phyloP scores from a whole-genome alignment of 2,888 invertebrate genomes.

The Nomada fucata region DNA sequence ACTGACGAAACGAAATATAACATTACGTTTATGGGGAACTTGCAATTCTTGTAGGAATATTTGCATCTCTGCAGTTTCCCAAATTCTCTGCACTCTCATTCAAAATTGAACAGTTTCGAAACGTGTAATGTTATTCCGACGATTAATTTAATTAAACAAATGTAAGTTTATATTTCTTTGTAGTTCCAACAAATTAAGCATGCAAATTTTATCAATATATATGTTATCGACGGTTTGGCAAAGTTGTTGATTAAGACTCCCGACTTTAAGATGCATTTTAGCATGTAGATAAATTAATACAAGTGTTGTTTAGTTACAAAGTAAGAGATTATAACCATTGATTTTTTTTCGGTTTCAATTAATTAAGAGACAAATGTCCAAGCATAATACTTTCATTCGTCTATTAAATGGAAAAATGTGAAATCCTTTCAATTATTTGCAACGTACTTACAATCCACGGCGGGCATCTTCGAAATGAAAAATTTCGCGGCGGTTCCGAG shows the following conservation, averaged over 20 bases:
- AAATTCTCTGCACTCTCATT: neutral
- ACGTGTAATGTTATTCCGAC: neutral
- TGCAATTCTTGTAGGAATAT: conserved; percentile 16
- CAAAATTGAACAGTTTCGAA: neutral
- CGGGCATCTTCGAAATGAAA: conserved; percentile 29
- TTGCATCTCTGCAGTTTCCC: conserved; percentile 15
- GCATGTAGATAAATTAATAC: neutral
- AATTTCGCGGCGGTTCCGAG: conserved; percentile 1
- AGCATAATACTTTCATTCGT: neutral
- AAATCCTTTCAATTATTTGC: neutral
- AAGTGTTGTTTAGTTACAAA: neutral
- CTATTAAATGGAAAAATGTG: neutral
- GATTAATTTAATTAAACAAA: neutral
- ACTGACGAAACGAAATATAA: conserved; percentile 4
- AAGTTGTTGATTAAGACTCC: too few relatives aligned
- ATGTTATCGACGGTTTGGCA: too few relatives aligned
- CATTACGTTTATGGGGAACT: neutral
- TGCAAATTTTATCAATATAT: neutral
- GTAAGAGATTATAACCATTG: neutral
- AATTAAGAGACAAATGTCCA: neutral
- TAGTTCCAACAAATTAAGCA: neutral
- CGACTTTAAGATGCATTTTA: too few relatives aligned
- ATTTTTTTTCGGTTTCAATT: neutral
- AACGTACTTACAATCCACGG: conserved; percentile 49
- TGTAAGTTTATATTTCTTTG: neutral